Base-by-base conservation (phyloP, 1,140 invertebrate species). In the Popillia japonica region DNA sequence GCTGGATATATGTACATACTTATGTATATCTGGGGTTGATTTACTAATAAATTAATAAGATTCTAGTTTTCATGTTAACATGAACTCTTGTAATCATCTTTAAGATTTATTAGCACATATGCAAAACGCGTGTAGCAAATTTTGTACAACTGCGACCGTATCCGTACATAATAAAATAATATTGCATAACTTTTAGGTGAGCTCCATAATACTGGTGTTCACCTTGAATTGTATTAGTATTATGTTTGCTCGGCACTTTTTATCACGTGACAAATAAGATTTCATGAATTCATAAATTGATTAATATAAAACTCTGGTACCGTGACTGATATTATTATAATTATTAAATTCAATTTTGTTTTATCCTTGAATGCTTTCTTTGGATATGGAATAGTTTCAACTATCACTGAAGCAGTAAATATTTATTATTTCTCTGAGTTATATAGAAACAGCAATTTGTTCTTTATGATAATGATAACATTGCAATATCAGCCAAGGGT, bases 211-310 rank as follows among this genome's bases (percentile, higher is more conserved):
- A 34, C 11, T 22, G 61, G 20, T 20, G 61, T 23, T 68, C 11
- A 34, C 61, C 61, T 68, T 68, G 61, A 68, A 68, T 68, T 68
- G 14, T 34, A 22, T 68, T 34, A 68, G 61, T 4, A 34, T 34
- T 34, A 68, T 68, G 14, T 68, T 68, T 68, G 8, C 27, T 17
- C 3, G 27, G 27, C 20, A 8, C 9, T 14, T 68, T 68, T 7
- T 23, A 10, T 68, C 8, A 10, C 44, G 3, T 48, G 10, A 17
- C 44, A 48, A 48, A 7, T 48, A 48, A 34, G 27, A 34, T 34
- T 34, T 34, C 44, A 17, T 48, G 8, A 17, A 48, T 34, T 34
- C 44, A 17, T 48, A 48, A 17, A 48, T 48, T 14, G 1, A 17
- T 48, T 10, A 68, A 68, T 68, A 68, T 27, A 34, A 68, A 68